Conservation (phyloP, 1,140 invertebrate genomes). For the Drosophila pachea region DNA sequence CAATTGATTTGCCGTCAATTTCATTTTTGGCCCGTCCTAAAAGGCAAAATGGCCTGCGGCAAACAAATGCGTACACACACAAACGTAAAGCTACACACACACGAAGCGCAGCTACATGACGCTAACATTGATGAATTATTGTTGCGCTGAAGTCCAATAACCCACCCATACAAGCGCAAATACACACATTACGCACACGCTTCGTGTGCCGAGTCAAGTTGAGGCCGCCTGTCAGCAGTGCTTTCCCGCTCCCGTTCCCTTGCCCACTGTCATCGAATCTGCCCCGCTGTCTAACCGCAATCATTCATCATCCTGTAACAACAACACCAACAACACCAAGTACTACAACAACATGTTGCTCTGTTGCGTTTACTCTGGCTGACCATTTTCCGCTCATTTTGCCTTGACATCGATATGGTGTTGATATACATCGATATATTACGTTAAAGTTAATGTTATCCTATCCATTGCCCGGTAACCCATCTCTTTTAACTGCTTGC, state of each 20-base stretch:
- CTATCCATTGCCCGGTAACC: constrained; percentile 17
- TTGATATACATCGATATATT: constrained; percentile 59
- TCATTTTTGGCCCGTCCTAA: constrained; percentile 52
- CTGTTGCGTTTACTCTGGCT: constrained; percentile 39
- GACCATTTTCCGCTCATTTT: constrained; percentile 60
- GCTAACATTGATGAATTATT: constrained; percentile 73
- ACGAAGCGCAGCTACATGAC: constrained; percentile 29
- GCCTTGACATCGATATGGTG: constrained; percentile 64
- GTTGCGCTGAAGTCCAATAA: constrained; percentile 20
- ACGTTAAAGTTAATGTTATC: constrained; percentile 62
- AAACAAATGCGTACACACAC: constrained; percentile 8
- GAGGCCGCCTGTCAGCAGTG: constrained; percentile 61
- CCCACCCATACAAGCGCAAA: constrained; percentile 12
- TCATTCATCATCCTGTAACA: constrained; percentile 63
- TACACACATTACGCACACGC: constrained; percentile 65
- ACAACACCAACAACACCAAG: constrained; percentile 43
- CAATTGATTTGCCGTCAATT: constrained; percentile 77
- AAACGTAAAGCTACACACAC: constrained; percentile 18
- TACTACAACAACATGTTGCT: constrained; percentile 45
- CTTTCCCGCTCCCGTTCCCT: constrained; percentile 32
- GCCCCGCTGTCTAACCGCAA: constrained; percentile 53
- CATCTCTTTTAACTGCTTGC: constrained; percentile 1
- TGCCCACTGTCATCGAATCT: constrained; percentile 13
- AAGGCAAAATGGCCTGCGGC: constrained; percentile 36
- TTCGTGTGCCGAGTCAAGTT: constrained; percentile 41